Percentiles rank a stretch among this genome's conserved stretches.
Evolutionary conservation across 2,113 vertebrate genomes (phyloP).

Genomic region (Sebastes schlegelii): DNA sequence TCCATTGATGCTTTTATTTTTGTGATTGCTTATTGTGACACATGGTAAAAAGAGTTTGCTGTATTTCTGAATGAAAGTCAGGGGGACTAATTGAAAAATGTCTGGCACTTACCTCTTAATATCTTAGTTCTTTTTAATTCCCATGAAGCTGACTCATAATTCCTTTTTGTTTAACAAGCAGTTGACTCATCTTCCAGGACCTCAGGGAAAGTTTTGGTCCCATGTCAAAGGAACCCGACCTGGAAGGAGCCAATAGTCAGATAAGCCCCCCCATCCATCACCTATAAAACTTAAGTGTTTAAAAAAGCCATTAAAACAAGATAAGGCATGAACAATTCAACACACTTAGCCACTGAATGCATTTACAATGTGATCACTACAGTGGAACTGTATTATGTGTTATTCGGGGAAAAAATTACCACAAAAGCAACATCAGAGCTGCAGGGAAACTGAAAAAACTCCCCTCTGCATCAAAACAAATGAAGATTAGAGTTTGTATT

Average conservation of each 20-base stretch:
- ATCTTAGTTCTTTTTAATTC: not conserved
- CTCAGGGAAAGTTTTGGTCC: conserved; percentile 22
- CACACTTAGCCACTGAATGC: conserved; percentile 27
- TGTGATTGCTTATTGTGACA: not conserved
- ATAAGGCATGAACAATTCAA: conserved; percentile 64
- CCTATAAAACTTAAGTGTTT: conserved; percentile 72
- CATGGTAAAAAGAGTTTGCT: not conserved
- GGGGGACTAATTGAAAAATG: not conserved
- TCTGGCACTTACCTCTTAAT: not conserved
- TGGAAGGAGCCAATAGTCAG: conserved; percentile 66
- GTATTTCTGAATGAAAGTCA: not conserved
- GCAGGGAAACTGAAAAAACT: not conserved
- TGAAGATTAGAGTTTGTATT: not conserved
- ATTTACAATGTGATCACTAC: conserved; percentile 3
- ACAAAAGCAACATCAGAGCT: not conserved
- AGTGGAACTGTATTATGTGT: not conserved
- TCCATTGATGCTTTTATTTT: not conserved
- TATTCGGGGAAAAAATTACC: not conserved
- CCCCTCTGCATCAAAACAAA: not conserved
- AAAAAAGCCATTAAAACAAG: conserved; percentile 75
- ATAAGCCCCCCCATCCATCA: conserved; percentile 73
- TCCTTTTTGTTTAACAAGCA: not conserved
- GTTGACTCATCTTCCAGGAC: not conserved
- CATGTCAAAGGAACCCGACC: conserved; percentile 17
- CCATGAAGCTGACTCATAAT: not conserved